These are phyloP conservation scores for Neopelma chrysocephalum DNA, from an alignment of 2,797 vertebrate genomes.

Conservation along the genomic window DNA sequence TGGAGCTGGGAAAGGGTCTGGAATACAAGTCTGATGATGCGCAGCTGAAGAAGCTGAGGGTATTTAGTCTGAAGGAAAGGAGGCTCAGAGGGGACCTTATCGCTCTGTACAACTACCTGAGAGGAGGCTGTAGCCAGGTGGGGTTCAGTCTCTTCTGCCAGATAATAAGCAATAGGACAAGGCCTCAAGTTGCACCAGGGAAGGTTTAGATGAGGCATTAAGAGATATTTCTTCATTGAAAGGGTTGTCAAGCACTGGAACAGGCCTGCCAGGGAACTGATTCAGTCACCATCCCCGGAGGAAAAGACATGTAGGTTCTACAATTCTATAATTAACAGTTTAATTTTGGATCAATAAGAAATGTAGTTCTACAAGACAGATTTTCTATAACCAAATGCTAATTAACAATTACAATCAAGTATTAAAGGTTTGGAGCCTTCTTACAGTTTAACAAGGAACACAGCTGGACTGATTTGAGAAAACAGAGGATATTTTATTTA, in stretches of 20 bases:
- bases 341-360: background rate
- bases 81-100: background rate
- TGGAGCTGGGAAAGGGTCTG: fast-evolving
- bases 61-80: background rate
- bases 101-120: background rate
- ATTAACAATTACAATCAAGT: background rate
- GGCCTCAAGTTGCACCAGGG: background rate
- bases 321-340: background rate
- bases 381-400: background rate
- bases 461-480: background rate
- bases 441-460: background rate
- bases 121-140: background rate
- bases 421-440: background rate
- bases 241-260: background rate
- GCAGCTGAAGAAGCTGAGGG: background rate
- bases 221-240: background rate
- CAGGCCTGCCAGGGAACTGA: background rate
- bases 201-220: background rate
- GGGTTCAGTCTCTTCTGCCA: background rate
- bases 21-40: background rate
- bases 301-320: background rate
- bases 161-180: background rate
- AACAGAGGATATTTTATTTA: background rate
- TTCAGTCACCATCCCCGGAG: background rate
- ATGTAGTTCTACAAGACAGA: background rate